A percentile compares a stretch with the other conserved stretches of the same genome.
Evolutionary conservation across 2,113 vertebrate genomes (phyloP).

Genomic region (Pan paniscus): DNA sequence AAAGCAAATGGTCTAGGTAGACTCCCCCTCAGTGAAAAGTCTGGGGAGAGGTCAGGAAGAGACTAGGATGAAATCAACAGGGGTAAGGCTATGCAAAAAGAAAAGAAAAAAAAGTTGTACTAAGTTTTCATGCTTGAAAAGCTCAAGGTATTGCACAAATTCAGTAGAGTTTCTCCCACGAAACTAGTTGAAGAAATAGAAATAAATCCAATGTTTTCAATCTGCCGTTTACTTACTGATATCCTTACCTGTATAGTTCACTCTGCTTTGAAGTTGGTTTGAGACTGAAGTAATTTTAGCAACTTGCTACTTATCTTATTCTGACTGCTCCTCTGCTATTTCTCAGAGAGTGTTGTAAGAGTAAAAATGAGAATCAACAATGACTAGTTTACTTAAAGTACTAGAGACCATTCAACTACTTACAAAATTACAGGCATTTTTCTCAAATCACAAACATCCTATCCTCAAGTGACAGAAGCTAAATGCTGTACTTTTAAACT

Average conservation of each 20-base stretch:
- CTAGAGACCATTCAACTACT: neutral
- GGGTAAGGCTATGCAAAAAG: neutral
- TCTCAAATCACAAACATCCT: conserved; percentile 11
- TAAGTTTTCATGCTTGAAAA: neutral
- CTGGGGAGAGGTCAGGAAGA: neutral
- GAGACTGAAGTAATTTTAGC: neutral
- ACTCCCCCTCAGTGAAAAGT: neutral
- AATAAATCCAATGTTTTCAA: neutral
- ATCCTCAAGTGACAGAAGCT: neutral
- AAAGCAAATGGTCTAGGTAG: neutral
- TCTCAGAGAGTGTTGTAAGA: neutral
- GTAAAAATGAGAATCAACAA: neutral
- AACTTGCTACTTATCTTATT: neutral
- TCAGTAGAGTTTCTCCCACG: neutral
- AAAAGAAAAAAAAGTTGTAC: neutral
- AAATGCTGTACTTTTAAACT: neutral
- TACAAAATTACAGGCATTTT: neutral
- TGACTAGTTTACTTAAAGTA: neutral
- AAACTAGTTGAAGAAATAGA: neutral
- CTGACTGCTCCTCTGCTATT: neutral
- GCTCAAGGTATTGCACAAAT: neutral
- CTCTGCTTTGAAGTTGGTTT: neutral
- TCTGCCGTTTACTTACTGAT: neutral
- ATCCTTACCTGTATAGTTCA: neutral
- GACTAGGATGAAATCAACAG: neutral